These are phyloP conservation scores for Gallinago media DNA, from an alignment of 2,113 vertebrate species.

Conservation along the genomic window DNA sequence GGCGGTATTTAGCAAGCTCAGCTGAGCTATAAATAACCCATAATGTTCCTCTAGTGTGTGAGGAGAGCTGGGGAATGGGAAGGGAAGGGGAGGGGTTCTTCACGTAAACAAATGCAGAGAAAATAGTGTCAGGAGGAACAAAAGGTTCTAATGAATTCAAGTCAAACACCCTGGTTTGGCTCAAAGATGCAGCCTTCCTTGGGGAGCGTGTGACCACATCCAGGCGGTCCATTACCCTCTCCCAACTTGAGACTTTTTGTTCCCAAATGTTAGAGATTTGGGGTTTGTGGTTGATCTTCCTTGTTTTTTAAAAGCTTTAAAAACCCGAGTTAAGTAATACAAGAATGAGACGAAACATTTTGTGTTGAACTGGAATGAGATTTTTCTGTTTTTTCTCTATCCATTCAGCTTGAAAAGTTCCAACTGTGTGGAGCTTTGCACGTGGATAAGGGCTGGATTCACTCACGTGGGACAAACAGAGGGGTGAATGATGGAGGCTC, in stretches of 20 bases:
- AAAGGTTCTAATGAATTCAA: conserved; percentile 29
- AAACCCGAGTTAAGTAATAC: background rate
- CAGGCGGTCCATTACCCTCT: background rate
- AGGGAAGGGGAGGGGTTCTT: background rate
- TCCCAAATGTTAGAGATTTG: background rate
- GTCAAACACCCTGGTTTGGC: background rate
- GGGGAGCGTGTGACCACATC: background rate
- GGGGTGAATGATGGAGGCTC: background rate
- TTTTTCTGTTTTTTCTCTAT: background rate
- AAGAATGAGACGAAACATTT: background rate
- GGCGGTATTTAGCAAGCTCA: conserved; percentile 50
- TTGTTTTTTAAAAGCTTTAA: background rate
- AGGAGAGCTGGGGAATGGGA: conserved; percentile 1
- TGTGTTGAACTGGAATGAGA: background rate
- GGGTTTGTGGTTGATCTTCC: background rate
- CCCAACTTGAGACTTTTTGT: background rate
- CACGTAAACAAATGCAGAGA: conserved; percentile 5
- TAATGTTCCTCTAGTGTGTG: conserved; percentile 28
- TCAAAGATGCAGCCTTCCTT: background rate
- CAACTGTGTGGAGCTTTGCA: background rate
- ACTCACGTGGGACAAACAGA: accelerated
- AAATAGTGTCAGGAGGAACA: background rate
- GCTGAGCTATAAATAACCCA: conserved; percentile 62
- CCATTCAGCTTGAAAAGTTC: background rate
- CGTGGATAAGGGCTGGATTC: background rate